Conservation (phyloP, 1,140 invertebrate genomes). For the Drosophila lacertosa region DNA sequence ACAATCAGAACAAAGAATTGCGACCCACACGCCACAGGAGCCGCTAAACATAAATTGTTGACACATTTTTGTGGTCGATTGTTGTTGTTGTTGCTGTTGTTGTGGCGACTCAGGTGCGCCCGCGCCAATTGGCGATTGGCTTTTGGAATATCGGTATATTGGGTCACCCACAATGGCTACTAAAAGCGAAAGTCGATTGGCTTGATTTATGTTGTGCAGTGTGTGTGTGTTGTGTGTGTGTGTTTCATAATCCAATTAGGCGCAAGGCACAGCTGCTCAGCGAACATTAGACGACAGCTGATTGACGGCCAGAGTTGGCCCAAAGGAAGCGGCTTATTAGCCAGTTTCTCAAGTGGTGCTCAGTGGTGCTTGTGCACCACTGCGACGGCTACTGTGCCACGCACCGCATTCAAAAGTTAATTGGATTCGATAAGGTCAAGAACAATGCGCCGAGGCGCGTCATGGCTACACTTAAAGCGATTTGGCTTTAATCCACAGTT, state of each 20-base stretch:
- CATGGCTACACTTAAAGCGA: slow-evolving; percentile 28
- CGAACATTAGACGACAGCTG: slow-evolving; percentile 75
- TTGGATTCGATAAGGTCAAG: slow-evolving; percentile 79
- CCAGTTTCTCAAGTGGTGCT: slow-evolving; percentile 22
- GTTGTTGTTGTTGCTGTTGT: slow-evolving; percentile 17
- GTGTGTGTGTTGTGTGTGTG: slow-evolving; percentile 30
- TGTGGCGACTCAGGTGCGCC: slow-evolving; percentile 37
- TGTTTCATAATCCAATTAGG: slow-evolving; percentile 79
- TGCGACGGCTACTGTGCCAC: slow-evolving; percentile 68
- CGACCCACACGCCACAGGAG: slow-evolving; percentile 19
- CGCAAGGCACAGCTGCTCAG: slow-evolving; percentile 25
- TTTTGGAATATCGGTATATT: slow-evolving; percentile 23
- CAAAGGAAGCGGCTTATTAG: slow-evolving; percentile 76
- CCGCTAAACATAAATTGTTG: slow-evolving; percentile 37
- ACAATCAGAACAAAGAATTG: slow-evolving; percentile 45
- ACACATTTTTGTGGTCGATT: slow-evolving; percentile 31
- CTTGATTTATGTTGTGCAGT: slow-evolving; percentile 34
- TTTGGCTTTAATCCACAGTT: slow-evolving; percentile 28
- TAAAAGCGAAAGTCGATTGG: slow-evolving; percentile 51
- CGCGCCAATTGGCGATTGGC: slow-evolving; percentile 17
- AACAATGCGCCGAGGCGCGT: slow-evolving; percentile 57
- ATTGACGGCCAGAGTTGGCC: slow-evolving; percentile 58
- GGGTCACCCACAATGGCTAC: slow-evolving; percentile 49
- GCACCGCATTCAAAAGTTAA: slow-evolving; percentile 64
- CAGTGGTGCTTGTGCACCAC: slow-evolving; percentile 23